A percentile compares a stretch with the other conserved stretches of the same genome.
Evolutionary conservation across 2,113 vertebrate genomes (phyloP).

Genomic region (Eulacestoma nigropectus): DNA sequence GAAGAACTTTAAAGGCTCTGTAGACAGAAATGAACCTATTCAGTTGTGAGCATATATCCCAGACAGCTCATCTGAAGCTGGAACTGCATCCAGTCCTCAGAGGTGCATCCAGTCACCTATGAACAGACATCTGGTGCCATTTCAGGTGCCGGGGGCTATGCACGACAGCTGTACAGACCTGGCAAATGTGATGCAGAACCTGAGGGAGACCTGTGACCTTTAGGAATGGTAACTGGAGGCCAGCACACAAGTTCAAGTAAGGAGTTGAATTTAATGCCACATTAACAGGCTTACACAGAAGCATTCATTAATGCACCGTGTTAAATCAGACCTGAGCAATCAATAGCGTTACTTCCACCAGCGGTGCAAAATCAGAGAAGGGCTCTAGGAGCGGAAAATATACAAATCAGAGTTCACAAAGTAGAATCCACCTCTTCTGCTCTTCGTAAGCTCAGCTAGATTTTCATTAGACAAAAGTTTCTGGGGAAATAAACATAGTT

Average conservation of each 20-base stretch:
- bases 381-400: neutral
- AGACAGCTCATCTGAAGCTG: neutral
- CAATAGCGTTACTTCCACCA: neutral
- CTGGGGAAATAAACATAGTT: neutral
- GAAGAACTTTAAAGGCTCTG: neutral
- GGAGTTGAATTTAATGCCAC: neutral
- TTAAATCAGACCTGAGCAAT: neutral
- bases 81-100: neutral
- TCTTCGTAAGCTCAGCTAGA: neutral
- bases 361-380: neutral
- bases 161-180: neutral
- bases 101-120: neutral
- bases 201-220: slow-evolving; percentile 19
- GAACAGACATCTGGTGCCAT: neutral
- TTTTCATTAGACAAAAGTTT: neutral
- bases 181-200: neutral
- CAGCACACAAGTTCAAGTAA: neutral
- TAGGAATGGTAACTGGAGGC: neutral
- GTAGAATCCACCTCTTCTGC: neutral
- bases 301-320: neutral
- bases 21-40: neutral
- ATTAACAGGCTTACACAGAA: neutral
- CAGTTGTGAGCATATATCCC: neutral
- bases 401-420: neutral
- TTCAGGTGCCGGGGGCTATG: neutral